Evolutionary conservation across 2,888 invertebrate genomes (phyloP).

Genomic region (Stenoptilia bipunctidactyla): DNA sequence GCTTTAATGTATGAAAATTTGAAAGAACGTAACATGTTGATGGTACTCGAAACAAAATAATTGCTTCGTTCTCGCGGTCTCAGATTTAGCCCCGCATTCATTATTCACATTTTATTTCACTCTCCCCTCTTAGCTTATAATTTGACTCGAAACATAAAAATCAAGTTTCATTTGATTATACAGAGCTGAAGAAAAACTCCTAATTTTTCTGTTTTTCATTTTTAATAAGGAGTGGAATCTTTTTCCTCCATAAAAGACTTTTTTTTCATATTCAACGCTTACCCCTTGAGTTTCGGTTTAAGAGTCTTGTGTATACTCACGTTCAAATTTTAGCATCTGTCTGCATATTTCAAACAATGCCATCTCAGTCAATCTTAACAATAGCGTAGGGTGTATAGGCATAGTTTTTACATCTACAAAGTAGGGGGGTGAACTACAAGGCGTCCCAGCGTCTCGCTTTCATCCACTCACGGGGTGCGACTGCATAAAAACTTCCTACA

Average conservation of each 20-base stretch:
- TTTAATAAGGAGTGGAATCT: conserved; percentile 46
- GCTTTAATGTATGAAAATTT: conserved; percentile 68
- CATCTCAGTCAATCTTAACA: conserved; percentile 52
- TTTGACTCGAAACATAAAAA: conserved; percentile 69
- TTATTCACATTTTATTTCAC: conserved; percentile 68
- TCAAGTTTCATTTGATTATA: conserved; percentile 69
- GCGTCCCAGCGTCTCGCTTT: conserved; percentile 53
- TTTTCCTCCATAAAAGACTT: conserved; percentile 9
- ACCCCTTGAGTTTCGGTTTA: neutral
- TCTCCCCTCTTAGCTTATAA: conserved; percentile 64
- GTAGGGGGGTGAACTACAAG: conserved; percentile 50
- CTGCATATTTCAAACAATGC: conserved; percentile 46
- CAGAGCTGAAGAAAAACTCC: conserved; percentile 45
- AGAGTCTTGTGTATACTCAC: neutral
- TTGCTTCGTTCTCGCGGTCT: conserved; percentile 66
- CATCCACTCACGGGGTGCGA: conserved; percentile 53
- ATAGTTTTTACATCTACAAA: conserved; percentile 55
- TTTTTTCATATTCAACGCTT: conserved; percentile 2
- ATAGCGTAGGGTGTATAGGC: conserved; percentile 42
- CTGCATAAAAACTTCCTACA: conserved; percentile 51
- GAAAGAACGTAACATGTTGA: conserved; percentile 68
- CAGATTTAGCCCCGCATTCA: conserved; percentile 64
- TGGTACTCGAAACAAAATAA: conserved; percentile 70
- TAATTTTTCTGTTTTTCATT: conserved; percentile 50
- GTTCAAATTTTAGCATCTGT: conserved; percentile 27